Conservation (phyloP, 2,888 invertebrate genomes). For the Lacanobia wlatinum region DNA sequence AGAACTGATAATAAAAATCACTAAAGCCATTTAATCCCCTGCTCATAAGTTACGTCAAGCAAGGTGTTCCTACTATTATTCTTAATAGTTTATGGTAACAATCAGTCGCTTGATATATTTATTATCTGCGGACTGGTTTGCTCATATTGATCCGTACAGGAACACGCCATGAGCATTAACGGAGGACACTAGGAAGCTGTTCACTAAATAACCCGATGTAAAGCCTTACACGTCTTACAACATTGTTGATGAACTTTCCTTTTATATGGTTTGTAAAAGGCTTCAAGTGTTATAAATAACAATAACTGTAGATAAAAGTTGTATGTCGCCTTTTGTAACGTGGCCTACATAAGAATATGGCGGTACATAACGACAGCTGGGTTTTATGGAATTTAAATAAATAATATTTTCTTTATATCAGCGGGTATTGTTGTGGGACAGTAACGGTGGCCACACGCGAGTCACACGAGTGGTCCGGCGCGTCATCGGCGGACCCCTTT, state of each 20-base stretch:
- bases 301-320: constrained; percentile 76
- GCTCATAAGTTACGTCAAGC: constrained; percentile 38
- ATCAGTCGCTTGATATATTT: constrained; percentile 57
- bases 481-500: constrained; percentile 74
- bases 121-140: constrained; percentile 59
- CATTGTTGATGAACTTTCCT: constrained; percentile 69
- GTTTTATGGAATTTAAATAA: constrained; percentile 88
- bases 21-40: constrained; percentile 32
- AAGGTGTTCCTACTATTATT: constrained; percentile 54
- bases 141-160: constrained; percentile 52
- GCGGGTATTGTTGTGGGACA: constrained; percentile 87
- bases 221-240: constrained; percentile 38
- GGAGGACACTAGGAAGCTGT: constrained; percentile 55
- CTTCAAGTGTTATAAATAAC: constrained; percentile 73
- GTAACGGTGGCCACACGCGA: constrained; percentile 89
- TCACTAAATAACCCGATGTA: constrained; percentile 46
- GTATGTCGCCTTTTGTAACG: constrained; percentile 72
- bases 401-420: constrained; percentile 91
- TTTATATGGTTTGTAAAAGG: constrained; percentile 66
- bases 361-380: constrained; percentile 83
- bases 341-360: constrained; percentile 81
- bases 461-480: constrained; percentile 75
- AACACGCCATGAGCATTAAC: constrained; percentile 38
- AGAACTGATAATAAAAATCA: constrained; percentile 40
- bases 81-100: constrained; percentile 58